Evolutionary conservation across 2,888 invertebrate species (phyloP), one percentile per base, ranked within the genome.

Genomic region (Ophion slaviceki): DNA sequence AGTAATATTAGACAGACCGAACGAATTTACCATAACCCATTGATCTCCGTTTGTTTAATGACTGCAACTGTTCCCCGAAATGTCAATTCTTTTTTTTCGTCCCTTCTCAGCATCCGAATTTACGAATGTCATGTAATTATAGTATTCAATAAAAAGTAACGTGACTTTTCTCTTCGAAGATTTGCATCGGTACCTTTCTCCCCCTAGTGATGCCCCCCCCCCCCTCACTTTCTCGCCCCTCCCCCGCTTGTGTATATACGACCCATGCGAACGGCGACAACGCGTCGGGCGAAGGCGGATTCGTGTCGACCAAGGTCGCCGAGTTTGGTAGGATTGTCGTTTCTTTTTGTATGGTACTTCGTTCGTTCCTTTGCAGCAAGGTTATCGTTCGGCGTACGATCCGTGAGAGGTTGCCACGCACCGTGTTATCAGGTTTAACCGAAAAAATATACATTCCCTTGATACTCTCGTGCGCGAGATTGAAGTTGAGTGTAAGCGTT

Each of bases 81-180:
- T n/a, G 8, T 67, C 67, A 64, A 36, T 66, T n/a, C 10, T 71
- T 36, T 59, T 59, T 71, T 64, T 45, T 66, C n/a, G 66, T 66
- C 61, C 59, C 28, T 80, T 59, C 68, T 75, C 59, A 53, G 59
- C 75, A 74, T 70, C 74, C 72, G 66, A 45, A 80, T 85, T 75
- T 78, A 77, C 80, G 88, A 90, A 89, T 88, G 89, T 90, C 88
- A 89, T 88, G 90, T 92, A 90, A 90, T 88, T 90, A 88, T 89
- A 91, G 91, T 88, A 89, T 89, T 90, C 89, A 91, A 92, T 91
- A 91, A 92, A 91, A 88, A 85, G 28, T 79, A 79, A 80, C 79
- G 71, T 71, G 53, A 82, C 76, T 85, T 75, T 80, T 80, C 76
- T 80, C 80, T 82, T 82, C 62, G 76, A 82, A 53, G 68, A 77